These are phyloP conservation scores for Anoplopoma fimbria DNA, from an alignment of 2,113 vertebrate genomes.

Conservation along the genomic window DNA sequence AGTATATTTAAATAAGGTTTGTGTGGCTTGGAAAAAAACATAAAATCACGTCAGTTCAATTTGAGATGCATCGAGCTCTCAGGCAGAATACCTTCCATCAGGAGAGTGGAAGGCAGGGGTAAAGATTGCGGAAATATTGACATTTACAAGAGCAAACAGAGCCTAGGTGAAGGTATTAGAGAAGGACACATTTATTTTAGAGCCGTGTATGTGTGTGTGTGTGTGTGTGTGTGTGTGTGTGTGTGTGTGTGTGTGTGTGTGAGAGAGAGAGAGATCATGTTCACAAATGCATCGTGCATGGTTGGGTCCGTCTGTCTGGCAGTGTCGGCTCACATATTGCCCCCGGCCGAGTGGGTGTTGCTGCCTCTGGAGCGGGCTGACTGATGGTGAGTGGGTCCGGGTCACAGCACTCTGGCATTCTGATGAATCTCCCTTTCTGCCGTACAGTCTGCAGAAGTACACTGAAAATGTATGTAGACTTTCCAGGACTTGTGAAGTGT, in stretches of 20 bases:
- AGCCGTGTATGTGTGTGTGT: background rate
- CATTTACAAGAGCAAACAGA: slow-evolving; percentile 76
- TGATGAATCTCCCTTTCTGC: slow-evolving; percentile 61
- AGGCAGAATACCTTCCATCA: slow-evolving; percentile 29
- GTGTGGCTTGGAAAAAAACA: slow-evolving; percentile 31
- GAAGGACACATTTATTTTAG: slow-evolving; percentile 56
- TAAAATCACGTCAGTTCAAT: slow-evolving; percentile 67
- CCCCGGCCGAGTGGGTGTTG: slow-evolving; percentile 49
- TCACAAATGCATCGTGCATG: slow-evolving; percentile 63
- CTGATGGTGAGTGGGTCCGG: slow-evolving; percentile 67
- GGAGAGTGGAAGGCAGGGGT: slow-evolving; percentile 55
- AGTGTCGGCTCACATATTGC: slow-evolving; percentile 64
- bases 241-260: no score
- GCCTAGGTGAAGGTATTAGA: slow-evolving; percentile 71
- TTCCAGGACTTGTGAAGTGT: slow-evolving; percentile 26
- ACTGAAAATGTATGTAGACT: slow-evolving; percentile 45
- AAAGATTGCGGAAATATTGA: slow-evolving; percentile 83
- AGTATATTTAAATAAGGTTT: slow-evolving; percentile 12
- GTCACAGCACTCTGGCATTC: slow-evolving; percentile 57
- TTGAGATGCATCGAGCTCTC: slow-evolving; percentile 65
- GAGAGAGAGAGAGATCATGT: no score
- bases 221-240: slow-evolving; percentile 24
- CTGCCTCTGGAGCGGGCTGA: slow-evolving; percentile 55
- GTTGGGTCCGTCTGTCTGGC: slow-evolving; percentile 61
- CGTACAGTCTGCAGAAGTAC: slow-evolving; percentile 49